These are phyloP conservation scores for Hyppa rectilinea DNA, from an alignment of 2,888 invertebrate species.

Conservation along the genomic window DNA sequence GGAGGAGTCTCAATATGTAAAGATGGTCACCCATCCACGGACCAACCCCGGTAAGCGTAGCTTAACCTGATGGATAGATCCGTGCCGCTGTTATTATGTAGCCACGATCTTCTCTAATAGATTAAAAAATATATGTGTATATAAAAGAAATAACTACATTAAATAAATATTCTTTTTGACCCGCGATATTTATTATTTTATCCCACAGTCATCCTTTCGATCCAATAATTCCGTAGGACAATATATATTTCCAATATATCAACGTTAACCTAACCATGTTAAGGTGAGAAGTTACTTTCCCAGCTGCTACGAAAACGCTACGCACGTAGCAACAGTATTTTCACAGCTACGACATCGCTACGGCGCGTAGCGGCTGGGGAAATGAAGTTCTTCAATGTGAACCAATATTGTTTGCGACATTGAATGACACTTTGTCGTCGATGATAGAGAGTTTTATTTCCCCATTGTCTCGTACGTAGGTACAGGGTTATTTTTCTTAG, in stretches of 20 bases:
- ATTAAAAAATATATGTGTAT: no score
- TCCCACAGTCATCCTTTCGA: not conserved
- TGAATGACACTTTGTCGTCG: slow-evolving; percentile 34
- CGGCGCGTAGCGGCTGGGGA: slow-evolving; percentile 51
- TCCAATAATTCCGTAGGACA: not conserved
- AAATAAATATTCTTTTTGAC: no score
- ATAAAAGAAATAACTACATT: no score
- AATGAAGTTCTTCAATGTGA: slow-evolving; percentile 37
- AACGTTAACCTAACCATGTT: slow-evolving; percentile 10
- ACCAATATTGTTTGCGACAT: slow-evolving; percentile 17
- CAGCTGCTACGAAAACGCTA: slow-evolving; percentile 44
- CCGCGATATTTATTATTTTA: slow-evolving; percentile 3
- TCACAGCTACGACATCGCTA: slow-evolving; percentile 42
- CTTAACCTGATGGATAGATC: no score
- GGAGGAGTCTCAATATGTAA: no score
- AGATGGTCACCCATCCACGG: no score
- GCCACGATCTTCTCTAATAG: no score
- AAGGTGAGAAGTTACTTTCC: slow-evolving; percentile 19
- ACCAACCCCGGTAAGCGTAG: no score
- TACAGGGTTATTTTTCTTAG: not conserved
- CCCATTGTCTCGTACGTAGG: not conserved
- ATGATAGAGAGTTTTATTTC: slow-evolving; percentile 26
- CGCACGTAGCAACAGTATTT: slow-evolving; percentile 45
- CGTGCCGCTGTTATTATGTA: no score
- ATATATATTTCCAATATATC: slow-evolving; percentile 25